Base-by-base conservation (phyloP, 2,888 invertebrate genomes). In the Euclidia mi region DNA sequence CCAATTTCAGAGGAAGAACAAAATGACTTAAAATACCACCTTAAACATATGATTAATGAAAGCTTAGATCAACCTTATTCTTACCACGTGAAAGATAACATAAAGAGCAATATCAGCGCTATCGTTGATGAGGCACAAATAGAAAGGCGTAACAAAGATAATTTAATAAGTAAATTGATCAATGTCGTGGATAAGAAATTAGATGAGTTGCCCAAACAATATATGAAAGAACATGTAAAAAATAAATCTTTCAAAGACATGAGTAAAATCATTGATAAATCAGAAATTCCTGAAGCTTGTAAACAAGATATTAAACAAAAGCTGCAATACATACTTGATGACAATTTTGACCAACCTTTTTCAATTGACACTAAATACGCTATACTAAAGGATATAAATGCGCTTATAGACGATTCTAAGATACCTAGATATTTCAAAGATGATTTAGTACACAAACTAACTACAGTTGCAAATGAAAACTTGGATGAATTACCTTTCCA, bases 41-140 rank as follows among this genome's bases (percentile, higher is more conserved):
- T 52, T 0, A 37, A 56, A 6, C 14, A 20, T 1, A 31, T 46
- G 6, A 2, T 65, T 11, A 41, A 29, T n/a, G 38, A 58, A 11
- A 49, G 51, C 37, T 43, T 55, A 15, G 31, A 37, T 0, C 34
- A 17, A n/a, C 42, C 56, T 9, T 31, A 48, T 25, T 47, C 61
- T 11, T 15, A 52, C 20, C 32, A 55, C 14, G 25, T 53, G n/a
- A 42, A 35, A 50, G 31, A 44, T 15, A 29, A 3, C 2, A 28
- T 65, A n/a, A 43, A 3, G 18, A 17, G 57, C 0, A 40, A 35
- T 50, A 44, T 64, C 15, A 20, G 11, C 7, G 25, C n/a, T 18
- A 46, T 56, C 17, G 15, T 55, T 20, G 29, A 9, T 2, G 34
- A 48, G 0, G 38, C 31, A 10, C 20, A 34, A 11, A 48, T 55